A percentile compares a stretch with the other conserved stretches of the same genome.
Conservation (phyloP, 2,797 vertebrate species). For the Fratercula arctica region DNA sequence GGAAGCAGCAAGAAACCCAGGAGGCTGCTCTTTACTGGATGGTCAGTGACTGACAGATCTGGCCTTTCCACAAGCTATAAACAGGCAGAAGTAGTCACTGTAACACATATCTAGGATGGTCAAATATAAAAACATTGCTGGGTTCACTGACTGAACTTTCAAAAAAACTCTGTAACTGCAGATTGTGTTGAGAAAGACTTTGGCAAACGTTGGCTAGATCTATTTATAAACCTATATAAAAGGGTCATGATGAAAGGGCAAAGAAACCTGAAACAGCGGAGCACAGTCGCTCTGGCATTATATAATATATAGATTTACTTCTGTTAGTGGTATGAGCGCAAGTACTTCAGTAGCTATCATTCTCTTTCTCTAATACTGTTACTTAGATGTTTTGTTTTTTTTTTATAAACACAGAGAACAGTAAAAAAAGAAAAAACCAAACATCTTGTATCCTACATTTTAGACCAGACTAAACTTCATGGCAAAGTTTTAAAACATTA, state of each 20-base stretch:
- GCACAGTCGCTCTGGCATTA: not conserved
- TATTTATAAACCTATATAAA: not conserved
- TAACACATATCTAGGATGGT: not conserved
- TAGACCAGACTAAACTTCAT: not conserved
- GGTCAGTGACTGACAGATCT: not conserved
- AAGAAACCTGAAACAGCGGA: not conserved
- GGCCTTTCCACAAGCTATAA: not conserved
- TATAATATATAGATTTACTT: not conserved
- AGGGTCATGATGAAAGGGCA: not conserved
- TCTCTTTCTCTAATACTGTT: not conserved
- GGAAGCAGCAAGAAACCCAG: not conserved
- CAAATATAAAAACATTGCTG: not conserved
- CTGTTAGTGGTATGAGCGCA: not conserved
- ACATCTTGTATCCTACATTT: not conserved
- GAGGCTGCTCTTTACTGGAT: not conserved
- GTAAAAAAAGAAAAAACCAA: accelerated
- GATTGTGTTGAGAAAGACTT: not conserved
- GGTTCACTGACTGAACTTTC: not conserved
- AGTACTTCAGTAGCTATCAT: not conserved
- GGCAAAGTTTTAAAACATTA: not conserved
- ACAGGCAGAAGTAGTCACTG: not conserved
- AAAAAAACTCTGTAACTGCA: not conserved
- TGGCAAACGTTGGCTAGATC: not conserved
- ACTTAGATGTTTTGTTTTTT: too few species aligned
- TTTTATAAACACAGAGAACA: not conserved